These are phyloP conservation scores for Peribatodes rhomboidaria DNA, from an alignment of 2,888 invertebrate species.

Conservation along the genomic window DNA sequence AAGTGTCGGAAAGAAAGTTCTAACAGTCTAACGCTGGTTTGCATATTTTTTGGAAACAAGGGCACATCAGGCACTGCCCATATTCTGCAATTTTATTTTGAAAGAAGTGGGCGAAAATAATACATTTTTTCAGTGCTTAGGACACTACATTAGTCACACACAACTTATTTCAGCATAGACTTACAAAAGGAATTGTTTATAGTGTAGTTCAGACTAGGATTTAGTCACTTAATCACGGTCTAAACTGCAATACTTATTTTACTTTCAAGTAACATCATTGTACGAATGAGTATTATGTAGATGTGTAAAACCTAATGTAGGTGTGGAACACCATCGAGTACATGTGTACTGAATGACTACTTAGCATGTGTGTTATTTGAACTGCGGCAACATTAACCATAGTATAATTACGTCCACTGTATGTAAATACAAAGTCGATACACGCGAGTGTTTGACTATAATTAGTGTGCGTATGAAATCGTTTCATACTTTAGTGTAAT, in stretches of 20 bases:
- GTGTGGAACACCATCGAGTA: neutral
- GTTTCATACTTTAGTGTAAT: constrained; percentile 72
- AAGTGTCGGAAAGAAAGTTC: constrained; percentile 29
- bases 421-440: constrained; percentile 66
- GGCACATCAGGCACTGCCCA: neutral
- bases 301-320: constrained; percentile 1
- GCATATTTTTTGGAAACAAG: neutral
- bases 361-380: constrained; percentile 3
- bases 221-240: neutral
- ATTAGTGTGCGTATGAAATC: constrained; percentile 69
- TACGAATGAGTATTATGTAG: constrained; percentile 1
- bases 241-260: neutral
- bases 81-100: too few species aligned
- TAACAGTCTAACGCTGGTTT: constrained; percentile 1
- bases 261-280: constrained; percentile 3
- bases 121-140: neutral
- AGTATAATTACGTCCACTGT: constrained; percentile 60
- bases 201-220: neutral
- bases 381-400: constrained; percentile 30
- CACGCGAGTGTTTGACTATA: constrained; percentile 59
- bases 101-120: neutral
- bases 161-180: neutral
- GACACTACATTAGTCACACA: constrained; percentile 5
- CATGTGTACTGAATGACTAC: constrained; percentile 9
- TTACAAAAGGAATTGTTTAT: neutral